A percentile compares a stretch with the other conserved stretches of the same genome.
Conservation (phyloP, 2,797 vertebrate genomes). For the Aeoliscus strigatus region DNA sequence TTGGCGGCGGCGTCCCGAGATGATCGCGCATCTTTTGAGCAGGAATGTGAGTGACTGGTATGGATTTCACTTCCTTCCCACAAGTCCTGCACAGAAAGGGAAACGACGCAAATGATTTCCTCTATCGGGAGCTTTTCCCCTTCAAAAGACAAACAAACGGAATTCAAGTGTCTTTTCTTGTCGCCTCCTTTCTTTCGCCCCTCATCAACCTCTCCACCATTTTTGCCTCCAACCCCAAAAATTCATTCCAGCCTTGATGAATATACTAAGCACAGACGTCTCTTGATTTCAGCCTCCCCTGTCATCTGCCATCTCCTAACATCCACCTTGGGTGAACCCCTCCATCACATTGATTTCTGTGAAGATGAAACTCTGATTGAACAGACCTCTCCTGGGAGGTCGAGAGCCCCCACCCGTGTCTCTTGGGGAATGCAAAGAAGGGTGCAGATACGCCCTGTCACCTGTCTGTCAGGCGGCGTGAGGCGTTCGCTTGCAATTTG, state of each 20-base stretch:
- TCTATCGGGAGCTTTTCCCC: too few relatives aligned
- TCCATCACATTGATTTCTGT: slow-evolving; percentile 71
- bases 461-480: slow-evolving; percentile 18
- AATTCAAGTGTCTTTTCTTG: slow-evolving; percentile 21
- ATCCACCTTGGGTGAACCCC: slow-evolving; percentile 61
- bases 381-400: slow-evolving; percentile 51
- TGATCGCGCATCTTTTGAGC: too few relatives aligned
- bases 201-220: slow-evolving; percentile 25
- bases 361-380: slow-evolving; percentile 69
- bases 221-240: slow-evolving; percentile 32
- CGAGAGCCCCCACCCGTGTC: slow-evolving; percentile 17
- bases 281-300: slow-evolving; percentile 71
- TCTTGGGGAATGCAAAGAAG: not conserved
- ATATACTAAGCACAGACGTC: slow-evolving; percentile 52
- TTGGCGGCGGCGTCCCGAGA: too few relatives aligned
- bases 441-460: slow-evolving; percentile 12
- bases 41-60: too few relatives aligned
- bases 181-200: slow-evolving; percentile 16
- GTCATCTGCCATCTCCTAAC: slow-evolving; percentile 63
- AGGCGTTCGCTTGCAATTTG: slow-evolving; percentile 7
- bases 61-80: too few relatives aligned
- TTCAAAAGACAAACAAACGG: slow-evolving; percentile 7
- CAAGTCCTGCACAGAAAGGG: too few relatives aligned
- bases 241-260: slow-evolving; percentile 59
- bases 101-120: too few relatives aligned